Conservation (phyloP, 2,113 vertebrate genomes). For the Sturnira hondurensis region DNA sequence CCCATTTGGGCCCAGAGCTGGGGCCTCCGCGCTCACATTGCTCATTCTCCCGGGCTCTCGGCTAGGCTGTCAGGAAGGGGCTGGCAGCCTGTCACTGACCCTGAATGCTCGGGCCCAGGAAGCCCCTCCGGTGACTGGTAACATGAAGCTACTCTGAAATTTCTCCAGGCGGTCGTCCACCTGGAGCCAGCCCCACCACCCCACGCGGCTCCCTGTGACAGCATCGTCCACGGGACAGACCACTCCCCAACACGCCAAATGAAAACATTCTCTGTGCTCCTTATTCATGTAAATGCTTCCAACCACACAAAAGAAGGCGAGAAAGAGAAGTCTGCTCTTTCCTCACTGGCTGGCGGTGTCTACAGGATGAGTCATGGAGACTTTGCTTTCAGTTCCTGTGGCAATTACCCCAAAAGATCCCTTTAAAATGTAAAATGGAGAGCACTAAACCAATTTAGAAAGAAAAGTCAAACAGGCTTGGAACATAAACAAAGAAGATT, state of each 20-base stretch:
- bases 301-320: not conserved
- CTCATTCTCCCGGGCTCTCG: not conserved
- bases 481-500: conserved; percentile 38
- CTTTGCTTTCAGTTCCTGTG: not conserved
- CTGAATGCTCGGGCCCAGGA: not conserved
- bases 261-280: not conserved
- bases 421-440: conserved; percentile 44
- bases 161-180: too few relatives aligned
- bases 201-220: too few relatives aligned
- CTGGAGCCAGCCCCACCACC: accelerated
- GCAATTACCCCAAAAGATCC: conserved; percentile 25
- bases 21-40: not conserved
- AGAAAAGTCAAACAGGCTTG: not conserved
- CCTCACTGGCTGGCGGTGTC: not conserved
- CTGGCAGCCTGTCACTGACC: not conserved
- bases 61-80: too few relatives aligned
- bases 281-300: conserved; percentile 28
- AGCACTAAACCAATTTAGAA: not conserved
- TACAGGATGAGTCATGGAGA: not conserved
- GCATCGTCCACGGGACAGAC: not conserved
- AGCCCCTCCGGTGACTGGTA: not conserved
- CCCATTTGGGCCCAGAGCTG: too few relatives aligned
- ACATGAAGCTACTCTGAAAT: not conserved
- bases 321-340: not conserved
- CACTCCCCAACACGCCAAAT: not conserved